Percentiles rank a stretch among this genome's conserved stretches.
phyloP scores from a whole-genome alignment of 1,140 invertebrate genomes.

The Heliconius hewitsoni region DNA sequence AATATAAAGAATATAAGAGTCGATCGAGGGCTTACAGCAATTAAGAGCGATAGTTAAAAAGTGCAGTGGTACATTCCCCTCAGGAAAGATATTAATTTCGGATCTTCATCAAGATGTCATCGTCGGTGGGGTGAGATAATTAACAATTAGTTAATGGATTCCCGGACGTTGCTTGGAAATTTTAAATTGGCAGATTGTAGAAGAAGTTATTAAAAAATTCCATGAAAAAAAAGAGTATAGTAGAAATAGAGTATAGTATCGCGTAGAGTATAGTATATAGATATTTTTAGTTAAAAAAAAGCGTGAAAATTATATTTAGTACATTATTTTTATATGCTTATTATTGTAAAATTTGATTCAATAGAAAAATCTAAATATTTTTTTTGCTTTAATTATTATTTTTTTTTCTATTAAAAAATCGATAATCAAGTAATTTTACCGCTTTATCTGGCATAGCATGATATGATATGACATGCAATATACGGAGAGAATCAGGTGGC shows the following conservation, averaged over 20 bases:
- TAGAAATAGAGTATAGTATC: too few relatives aligned
- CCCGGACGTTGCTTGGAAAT: slow-evolving; percentile 1
- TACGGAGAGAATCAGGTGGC: too few relatives aligned
- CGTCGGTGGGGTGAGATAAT: slow-evolving; percentile 18
- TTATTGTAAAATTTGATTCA: background rate
- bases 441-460: too few relatives aligned
- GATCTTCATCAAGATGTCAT: slow-evolving; percentile 19
- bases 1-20: background rate
- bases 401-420: too few relatives aligned
- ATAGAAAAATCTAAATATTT: too few relatives aligned
- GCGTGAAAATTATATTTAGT: background rate
- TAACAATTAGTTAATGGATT: slow-evolving; percentile 22
- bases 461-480: too few relatives aligned
- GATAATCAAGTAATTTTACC: too few relatives aligned
- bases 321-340: background rate
- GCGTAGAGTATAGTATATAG: background rate
- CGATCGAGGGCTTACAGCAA: background rate
- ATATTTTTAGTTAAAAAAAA: background rate
- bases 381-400: too few relatives aligned
- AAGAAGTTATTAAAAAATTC: background rate
- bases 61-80: slow-evolving; percentile 16
- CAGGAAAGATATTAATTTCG: slow-evolving; percentile 14
- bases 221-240: background rate
- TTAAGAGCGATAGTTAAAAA: slow-evolving; percentile 14
- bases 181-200: slow-evolving; percentile 16